These are phyloP conservation scores for Vidua chalybeata DNA, from an alignment of 2,113 vertebrate genomes.

Conservation along the genomic window DNA sequence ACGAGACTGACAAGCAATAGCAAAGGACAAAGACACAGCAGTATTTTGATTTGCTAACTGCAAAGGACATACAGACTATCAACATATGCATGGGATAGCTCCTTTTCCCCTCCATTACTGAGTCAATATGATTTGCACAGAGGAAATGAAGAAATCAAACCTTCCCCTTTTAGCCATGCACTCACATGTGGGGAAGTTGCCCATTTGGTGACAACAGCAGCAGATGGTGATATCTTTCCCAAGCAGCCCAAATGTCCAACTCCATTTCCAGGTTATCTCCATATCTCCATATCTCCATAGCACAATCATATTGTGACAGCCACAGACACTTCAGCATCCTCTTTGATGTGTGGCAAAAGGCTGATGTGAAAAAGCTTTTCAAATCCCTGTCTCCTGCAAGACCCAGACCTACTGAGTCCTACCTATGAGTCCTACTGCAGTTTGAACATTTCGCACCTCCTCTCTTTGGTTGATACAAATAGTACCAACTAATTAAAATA, in stretches of 20 bases:
- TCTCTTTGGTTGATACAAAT: background rate
- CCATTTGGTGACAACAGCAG: background rate
- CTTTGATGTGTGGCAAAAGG: background rate
- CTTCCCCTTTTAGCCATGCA: background rate
- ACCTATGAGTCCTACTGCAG: background rate
- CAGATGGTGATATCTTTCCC: background rate
- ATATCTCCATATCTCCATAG: background rate
- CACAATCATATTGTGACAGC: background rate
- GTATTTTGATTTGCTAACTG: background rate
- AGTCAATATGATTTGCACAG: background rate
- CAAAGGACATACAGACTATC: background rate
- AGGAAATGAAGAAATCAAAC: background rate
- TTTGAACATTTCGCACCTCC: background rate
- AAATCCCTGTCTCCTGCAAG: background rate
- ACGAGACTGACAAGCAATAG: background rate
- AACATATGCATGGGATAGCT: background rate
- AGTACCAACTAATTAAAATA: background rate
- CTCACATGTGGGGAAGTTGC: background rate
- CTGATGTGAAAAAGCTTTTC: background rate
- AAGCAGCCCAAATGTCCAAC: background rate
- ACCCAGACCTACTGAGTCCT: background rate
- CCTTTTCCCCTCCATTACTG: background rate
- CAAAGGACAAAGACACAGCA: background rate
- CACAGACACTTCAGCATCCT: background rate
- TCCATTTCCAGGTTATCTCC: background rate